These are phyloP conservation scores for Ianthella basta DNA, from an alignment of 37 sponge, comb jelly and placozoan genomes.

Conservation along the genomic window DNA sequence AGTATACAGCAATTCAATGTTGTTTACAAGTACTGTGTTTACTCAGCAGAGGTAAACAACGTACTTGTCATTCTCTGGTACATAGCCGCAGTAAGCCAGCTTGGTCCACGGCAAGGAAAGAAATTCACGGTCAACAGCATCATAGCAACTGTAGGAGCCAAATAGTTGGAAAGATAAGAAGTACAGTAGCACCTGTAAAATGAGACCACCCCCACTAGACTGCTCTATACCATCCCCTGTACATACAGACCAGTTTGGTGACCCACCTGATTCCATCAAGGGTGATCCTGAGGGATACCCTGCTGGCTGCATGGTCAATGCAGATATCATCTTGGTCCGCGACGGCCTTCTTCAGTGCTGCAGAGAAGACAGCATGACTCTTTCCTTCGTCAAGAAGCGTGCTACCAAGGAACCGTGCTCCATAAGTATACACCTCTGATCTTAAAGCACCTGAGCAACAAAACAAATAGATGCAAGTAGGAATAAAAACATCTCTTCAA, in stretches of 20 bases:
- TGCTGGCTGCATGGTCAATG: neutral
- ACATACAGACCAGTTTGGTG: too few species aligned
- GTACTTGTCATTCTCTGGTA: constrained; percentile 20
- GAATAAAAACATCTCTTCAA: too few species aligned
- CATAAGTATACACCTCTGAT: neutral
- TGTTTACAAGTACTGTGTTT: too few species aligned
- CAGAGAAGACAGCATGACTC: constrained; percentile 9
- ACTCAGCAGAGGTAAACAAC: neutral
- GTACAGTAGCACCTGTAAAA: too few species aligned
- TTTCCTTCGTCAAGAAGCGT: neutral
- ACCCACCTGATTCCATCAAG: too few species aligned
- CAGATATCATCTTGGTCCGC: neutral
- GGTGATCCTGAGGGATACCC: too few species aligned
- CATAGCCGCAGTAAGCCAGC: constrained; percentile 20
- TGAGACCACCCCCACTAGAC: too few species aligned
- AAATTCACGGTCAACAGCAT: neutral
- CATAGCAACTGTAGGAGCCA: neutral
- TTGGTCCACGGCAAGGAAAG: constrained; percentile 1
- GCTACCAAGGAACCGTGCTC: neutral
- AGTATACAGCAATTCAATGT: too few species aligned
- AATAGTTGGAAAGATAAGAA: neutral
- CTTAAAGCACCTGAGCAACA: too few species aligned
- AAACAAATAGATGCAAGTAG: too few species aligned
- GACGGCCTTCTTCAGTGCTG: constrained; percentile 12
- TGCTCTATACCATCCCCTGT: too few species aligned